Base-by-base conservation (phyloP, 1,140 invertebrate species). In the Macrobrachium nipponense region DNA sequence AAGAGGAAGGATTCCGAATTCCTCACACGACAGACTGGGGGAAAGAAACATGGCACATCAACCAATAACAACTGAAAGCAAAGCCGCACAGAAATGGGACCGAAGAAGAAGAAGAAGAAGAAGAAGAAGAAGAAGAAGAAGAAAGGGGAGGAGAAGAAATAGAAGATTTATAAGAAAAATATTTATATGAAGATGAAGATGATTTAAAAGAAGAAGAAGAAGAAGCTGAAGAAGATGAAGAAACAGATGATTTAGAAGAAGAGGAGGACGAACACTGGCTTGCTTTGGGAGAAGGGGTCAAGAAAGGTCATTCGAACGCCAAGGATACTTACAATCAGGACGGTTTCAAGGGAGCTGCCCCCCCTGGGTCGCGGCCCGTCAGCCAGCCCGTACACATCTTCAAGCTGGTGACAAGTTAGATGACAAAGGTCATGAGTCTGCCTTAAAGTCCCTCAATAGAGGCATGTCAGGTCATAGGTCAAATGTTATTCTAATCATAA, bases 251-350 rank as follows among this genome's bases (percentile, higher is more conserved):
- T 0, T 0, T 5, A 76, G 44, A 51, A n/a, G 44, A 44, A 17
- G 12, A n/a, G 43, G n/a, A 44, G 36, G 17, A 77, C 2, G 17
- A 17, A 58, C 1, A 58, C 27, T 43, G 23, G 36, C 23, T 43
- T 18, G 27, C 27, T n/a, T 77, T 23, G 62, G 6, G 78, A 36
- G 27, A 36, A 80, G 14, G 27, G 27, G 27, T 36, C 27, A 36
- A 36, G 27, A 36, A 36, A 36, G 27, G 27, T 36, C 27, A 36
- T 36, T 36, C 27, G 27, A 36, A 36, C 27, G 27, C 27, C 27
- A 36, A 36, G 27, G 27, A 78, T 78, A 87, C 86, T 87, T 64
- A 87, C 86, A 77, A 87, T 87, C 72, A 87, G 64, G 75, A 87
- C 86, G 61, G 80, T 68, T 59, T 87, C 86, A 66, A 87, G 80